phyloP scores from a whole-genome alignment of 2,797 vertebrate genomes.

The Helicolenus hilgendorfi region DNA sequence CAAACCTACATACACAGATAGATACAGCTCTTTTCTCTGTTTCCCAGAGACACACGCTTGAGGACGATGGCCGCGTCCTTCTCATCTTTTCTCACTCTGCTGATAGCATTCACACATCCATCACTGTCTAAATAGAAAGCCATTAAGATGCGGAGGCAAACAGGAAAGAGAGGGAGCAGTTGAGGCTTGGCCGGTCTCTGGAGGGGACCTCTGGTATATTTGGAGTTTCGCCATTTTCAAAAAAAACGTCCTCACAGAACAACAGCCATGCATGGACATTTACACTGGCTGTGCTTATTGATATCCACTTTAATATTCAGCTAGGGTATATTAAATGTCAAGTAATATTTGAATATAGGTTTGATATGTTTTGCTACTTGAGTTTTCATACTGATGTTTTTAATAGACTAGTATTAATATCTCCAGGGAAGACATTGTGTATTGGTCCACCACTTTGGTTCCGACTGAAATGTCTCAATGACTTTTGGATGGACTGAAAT shows the following conservation, averaged over 20 bases:
- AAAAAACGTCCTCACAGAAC: constrained; percentile 14
- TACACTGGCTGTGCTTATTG: not conserved
- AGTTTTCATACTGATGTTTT: not conserved
- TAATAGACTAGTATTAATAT: not conserved
- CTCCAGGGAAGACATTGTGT: not conserved
- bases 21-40: not conserved
- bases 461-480: not conserved
- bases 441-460: not conserved
- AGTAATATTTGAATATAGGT: not conserved
- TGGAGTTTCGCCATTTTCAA: constrained; percentile 41
- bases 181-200: constrained; percentile 51
- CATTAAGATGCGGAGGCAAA: constrained; percentile 45
- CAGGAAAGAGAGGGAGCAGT: constrained; percentile 37
- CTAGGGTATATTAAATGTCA: not conserved
- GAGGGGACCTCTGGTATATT: constrained; percentile 49
- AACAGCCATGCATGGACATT: not conserved
- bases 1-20: not conserved
- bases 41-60: not conserved
- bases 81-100: constrained; percentile 27
- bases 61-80: not conserved
- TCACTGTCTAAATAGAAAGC: constrained; percentile 52
- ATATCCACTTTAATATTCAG: not conserved
- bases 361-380: not conserved
- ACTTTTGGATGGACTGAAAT: not conserved
- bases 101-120: constrained; percentile 67